Percentiles rank a stretch among this genome's conserved stretches.
Conservation (phyloP, 2,113 vertebrate genomes). For the Sciurus niger region DNA sequence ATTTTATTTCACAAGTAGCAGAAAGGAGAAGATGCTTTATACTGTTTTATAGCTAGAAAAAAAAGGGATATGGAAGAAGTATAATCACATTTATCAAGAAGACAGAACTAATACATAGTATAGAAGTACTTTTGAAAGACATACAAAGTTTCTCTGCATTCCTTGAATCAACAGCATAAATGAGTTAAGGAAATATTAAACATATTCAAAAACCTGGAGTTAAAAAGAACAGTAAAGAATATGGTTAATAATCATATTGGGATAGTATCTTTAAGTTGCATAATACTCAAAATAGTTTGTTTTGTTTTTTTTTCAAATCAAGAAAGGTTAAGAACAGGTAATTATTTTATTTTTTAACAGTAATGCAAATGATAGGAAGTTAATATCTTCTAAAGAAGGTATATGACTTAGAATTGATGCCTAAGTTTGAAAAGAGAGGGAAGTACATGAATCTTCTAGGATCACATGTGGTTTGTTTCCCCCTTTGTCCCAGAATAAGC, state of each 20-base stretch:
- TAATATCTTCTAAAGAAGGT: background rate
- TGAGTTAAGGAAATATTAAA: background rate
- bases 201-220: background rate
- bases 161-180: background rate
- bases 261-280: background rate
- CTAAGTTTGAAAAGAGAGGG: background rate
- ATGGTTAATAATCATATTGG: background rate
- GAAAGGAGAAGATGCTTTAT: background rate
- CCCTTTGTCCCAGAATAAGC: background rate
- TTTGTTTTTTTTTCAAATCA: slow-evolving; percentile 12
- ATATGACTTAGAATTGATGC: background rate
- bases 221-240: background rate
- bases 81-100: background rate
- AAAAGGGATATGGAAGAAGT: background rate
- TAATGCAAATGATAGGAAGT: background rate
- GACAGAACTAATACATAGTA: background rate
- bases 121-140: background rate
- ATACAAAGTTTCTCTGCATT: background rate
- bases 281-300: background rate
- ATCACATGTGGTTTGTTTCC: background rate
- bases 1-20: background rate
- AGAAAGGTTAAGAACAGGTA: background rate
- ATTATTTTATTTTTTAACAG: background rate
- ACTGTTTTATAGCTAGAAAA: background rate
- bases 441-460: background rate